Conservation (phyloP, 1,140 invertebrate genomes). For the Drosophila takahashii region DNA sequence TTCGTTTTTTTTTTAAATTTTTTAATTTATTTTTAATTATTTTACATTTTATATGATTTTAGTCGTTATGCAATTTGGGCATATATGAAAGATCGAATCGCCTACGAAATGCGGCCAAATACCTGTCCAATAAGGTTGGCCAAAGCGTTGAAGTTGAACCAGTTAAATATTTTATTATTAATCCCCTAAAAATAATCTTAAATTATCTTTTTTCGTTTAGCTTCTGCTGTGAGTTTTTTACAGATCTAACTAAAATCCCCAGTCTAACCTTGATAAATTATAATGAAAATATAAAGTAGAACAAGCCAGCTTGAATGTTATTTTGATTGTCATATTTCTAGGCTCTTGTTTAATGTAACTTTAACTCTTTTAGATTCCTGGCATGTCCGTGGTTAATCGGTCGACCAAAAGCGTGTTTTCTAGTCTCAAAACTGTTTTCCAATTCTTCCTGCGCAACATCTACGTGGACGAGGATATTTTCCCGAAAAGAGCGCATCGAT, state of each 20-base stretch:
- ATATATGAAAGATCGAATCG: constrained; percentile 72
- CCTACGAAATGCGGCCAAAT: constrained; percentile 74
- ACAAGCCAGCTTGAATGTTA: constrained; percentile 1
- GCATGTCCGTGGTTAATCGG: constrained; percentile 86
- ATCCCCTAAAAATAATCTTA: constrained; percentile 30
- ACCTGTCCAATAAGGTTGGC: constrained; percentile 81
- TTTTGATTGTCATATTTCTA: neutral
- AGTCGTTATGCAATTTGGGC: constrained; percentile 68
- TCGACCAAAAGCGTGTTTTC: constrained; percentile 88
- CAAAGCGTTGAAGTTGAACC: constrained; percentile 57
- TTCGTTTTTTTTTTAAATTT: neutral
- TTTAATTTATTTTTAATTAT: constrained; percentile 25
- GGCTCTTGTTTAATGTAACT: neutral
- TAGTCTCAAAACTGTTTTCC: constrained; percentile 87
- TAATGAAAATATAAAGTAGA: neutral
- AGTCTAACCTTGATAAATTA: constrained; percentile 24
- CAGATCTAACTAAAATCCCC: constrained; percentile 20
- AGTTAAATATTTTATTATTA: constrained; percentile 52
- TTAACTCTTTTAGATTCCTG: constrained; percentile 86
- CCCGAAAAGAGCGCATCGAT: constrained; percentile 89
- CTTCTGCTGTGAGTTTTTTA: constrained; percentile 23
- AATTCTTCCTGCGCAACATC: constrained; percentile 87
- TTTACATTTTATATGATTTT: constrained; percentile 58
- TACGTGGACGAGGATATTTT: constrained; percentile 89
- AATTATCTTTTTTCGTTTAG: constrained; percentile 13